A percentile compares a stretch with the other conserved stretches of the same genome.
Conservation (phyloP, 1,140 invertebrate species). For the Plodia interpunctella region DNA sequence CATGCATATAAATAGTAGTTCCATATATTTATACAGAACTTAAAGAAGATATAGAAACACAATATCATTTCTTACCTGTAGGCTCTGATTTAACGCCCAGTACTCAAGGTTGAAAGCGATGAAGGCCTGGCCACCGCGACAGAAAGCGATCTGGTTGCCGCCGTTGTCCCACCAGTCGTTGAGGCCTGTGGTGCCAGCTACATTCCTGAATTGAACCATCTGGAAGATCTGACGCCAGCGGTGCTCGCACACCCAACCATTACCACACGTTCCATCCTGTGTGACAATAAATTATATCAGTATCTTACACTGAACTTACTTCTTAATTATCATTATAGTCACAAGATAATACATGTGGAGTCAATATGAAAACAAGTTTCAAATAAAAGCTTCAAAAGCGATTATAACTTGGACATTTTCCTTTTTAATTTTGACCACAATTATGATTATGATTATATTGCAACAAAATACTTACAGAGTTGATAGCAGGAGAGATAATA, state of each 20-base stretch:
- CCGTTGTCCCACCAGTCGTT: constrained; percentile 86
- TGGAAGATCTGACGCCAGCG: constrained; percentile 89
- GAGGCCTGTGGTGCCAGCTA: constrained; percentile 76
- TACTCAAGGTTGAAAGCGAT: constrained; percentile 84
- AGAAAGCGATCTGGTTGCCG: constrained; percentile 87
- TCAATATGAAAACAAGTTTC: no score
- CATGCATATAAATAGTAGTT: no score
- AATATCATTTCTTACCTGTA: constrained; percentile 61
- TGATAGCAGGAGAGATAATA: constrained; percentile 81
- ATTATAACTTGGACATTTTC: no score
- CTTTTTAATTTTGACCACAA: no score
- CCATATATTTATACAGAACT: no score
- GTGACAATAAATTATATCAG: no score
- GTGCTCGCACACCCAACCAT: constrained; percentile 94
- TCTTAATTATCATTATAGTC: no score
- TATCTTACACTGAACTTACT: no score
- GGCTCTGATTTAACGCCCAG: constrained; percentile 74
- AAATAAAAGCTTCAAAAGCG: no score
- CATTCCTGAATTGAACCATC: constrained; percentile 88
- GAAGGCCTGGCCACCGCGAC: constrained; percentile 83
- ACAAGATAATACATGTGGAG: no score
- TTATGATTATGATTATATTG: no score
- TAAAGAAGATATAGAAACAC: no score
- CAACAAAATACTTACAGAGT: constrained; percentile 63
- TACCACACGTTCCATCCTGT: constrained; percentile 82